Conservation (phyloP, 2,888 invertebrate species). For the Plagodis pulveraria region DNA sequence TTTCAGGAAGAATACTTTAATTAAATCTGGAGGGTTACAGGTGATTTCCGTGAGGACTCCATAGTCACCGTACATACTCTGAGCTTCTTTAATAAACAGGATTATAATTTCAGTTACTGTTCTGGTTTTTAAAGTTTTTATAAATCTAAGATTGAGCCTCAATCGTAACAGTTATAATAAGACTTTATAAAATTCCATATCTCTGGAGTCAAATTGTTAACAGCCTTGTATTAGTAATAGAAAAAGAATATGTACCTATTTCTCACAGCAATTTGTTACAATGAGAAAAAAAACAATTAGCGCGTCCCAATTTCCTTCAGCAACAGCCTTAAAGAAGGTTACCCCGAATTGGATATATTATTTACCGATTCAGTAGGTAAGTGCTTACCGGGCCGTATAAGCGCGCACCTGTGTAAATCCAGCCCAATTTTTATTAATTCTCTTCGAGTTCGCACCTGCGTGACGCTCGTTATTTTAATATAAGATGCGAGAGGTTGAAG, state of each 20-base stretch:
- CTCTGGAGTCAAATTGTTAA: too few species aligned
- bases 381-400: slow-evolving; percentile 37
- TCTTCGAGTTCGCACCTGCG: slow-evolving; percentile 68
- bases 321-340: slow-evolving; percentile 27
- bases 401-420: slow-evolving; percentile 45
- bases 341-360: slow-evolving; percentile 38
- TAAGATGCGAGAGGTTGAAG: slow-evolving; percentile 76
- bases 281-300: slow-evolving; percentile 35
- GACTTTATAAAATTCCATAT: too few species aligned
- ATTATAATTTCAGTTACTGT: slow-evolving; percentile 17
- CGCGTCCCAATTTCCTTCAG: slow-evolving; percentile 33
- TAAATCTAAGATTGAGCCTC: too few species aligned
- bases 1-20: slow-evolving; percentile 67
- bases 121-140: not conserved
- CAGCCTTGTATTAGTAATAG: too few species aligned
- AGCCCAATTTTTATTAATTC: slow-evolving; percentile 65
- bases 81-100: slow-evolving; percentile 34
- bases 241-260: too few species aligned
- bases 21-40: slow-evolving; percentile 69
- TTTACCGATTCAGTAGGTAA: slow-evolving; percentile 39
- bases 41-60: slow-evolving; percentile 39
- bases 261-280: slow-evolving; percentile 6
- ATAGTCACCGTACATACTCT: slow-evolving; percentile 17
- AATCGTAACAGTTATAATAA: too few species aligned
- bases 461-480: slow-evolving; percentile 75